Evolutionary conservation across 2,888 invertebrate species (phyloP).

Genomic region (Entomobrya proxima): DNA sequence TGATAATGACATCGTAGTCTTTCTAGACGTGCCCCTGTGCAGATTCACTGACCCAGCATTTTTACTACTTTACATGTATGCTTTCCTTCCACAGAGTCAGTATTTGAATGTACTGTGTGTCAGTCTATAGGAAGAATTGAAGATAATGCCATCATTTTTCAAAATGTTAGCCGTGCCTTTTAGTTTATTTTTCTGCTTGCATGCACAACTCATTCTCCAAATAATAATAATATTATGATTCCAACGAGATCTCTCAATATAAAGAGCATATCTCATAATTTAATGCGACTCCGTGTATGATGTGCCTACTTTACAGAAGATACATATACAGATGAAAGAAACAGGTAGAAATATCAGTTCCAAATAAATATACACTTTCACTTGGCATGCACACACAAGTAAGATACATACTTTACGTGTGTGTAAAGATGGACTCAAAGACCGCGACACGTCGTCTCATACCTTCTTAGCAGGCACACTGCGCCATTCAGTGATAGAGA

Average conservation of each 20-base stretch:
- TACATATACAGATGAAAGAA: not conserved
- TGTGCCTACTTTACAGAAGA: not conserved
- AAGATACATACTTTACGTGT: not conserved
- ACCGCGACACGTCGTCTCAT: not conserved
- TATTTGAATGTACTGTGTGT: not conserved
- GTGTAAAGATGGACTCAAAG: not conserved
- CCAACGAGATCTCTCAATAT: not conserved
- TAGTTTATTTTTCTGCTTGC: not conserved
- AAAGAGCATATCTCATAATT: too few species aligned
- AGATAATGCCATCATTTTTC: not conserved
- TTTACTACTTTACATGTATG: not conserved
- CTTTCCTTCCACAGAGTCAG: not conserved
- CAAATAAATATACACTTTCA: not conserved
- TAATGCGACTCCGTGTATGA: not conserved
- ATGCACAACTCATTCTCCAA: not conserved
- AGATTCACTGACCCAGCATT: slow-evolving; percentile 1
- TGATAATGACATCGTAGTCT: slow-evolving; percentile 12
- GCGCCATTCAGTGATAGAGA: not conserved
- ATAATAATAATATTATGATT: not conserved
- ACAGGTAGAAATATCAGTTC: not conserved
- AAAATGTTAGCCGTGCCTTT: not conserved
- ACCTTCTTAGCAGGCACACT: not conserved
- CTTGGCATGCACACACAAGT: too few species aligned
- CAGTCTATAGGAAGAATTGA: not conserved
- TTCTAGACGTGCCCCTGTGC: not conserved